Evolutionary conservation across 1,140 invertebrate genomes (phyloP).

Genomic region (Samia ricini): DNA sequence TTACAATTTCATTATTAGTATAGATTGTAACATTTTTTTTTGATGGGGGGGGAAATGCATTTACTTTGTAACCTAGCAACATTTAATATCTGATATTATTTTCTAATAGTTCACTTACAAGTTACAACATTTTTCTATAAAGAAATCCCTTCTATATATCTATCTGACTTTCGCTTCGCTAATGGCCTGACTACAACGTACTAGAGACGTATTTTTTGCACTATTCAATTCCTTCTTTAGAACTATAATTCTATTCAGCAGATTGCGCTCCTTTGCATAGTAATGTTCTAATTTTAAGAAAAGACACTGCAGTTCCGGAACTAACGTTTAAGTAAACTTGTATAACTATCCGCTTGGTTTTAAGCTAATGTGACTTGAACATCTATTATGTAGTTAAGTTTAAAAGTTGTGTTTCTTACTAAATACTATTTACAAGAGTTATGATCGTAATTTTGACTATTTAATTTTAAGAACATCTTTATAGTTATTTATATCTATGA

Average conservation of each 20-base stretch:
- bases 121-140: too few species aligned
- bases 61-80: too few species aligned
- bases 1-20: too few species aligned
- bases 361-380: neutral
- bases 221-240: slow-evolving; percentile 12
- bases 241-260: slow-evolving; percentile 11
- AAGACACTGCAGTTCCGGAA: slow-evolving; percentile 5
- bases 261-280: slow-evolving; percentile 10
- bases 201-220: slow-evolving; percentile 4
- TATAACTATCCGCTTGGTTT: neutral
- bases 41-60: too few species aligned
- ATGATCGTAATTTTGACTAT: too few species aligned
- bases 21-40: too few species aligned
- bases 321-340: slow-evolving; percentile 4
- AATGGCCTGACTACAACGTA: slow-evolving; percentile 12
- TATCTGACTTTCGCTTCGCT: slow-evolving; percentile 18
- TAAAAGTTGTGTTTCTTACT: neutral
- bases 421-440: too few species aligned
- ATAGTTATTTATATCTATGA: too few species aligned
- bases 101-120: neutral
- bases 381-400: neutral
- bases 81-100: too few species aligned
- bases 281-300: slow-evolving; percentile 3
- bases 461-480: too few species aligned
- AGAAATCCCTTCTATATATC: neutral